phyloP scores from a whole-genome alignment of 2,797 vertebrate genomes.

The Oceanodroma leucorhoa region DNA sequence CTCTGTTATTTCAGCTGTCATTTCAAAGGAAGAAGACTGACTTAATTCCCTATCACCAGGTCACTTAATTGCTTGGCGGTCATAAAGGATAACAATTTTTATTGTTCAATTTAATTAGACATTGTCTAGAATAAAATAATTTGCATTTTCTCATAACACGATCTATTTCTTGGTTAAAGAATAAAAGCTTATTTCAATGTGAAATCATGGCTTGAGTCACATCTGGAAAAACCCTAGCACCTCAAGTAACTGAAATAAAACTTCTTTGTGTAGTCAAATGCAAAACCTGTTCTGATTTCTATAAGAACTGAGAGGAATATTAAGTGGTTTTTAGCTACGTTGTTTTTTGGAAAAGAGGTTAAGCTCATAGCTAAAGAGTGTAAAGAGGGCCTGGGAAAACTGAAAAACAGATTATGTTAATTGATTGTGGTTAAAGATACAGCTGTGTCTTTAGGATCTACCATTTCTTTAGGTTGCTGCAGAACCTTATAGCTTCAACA shows the following conservation, averaged over 20 bases:
- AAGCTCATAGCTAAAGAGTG: not conserved
- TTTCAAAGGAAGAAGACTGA: constrained; percentile 35
- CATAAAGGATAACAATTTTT: constrained; percentile 49
- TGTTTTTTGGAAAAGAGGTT: not conserved
- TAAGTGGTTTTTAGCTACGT: not conserved
- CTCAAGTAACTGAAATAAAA: constrained; percentile 29
- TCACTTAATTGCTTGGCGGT: constrained; percentile 40
- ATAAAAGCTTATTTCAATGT: constrained; percentile 42
- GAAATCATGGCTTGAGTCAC: constrained; percentile 14
- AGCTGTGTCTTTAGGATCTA: not conserved
- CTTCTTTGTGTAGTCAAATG: constrained; percentile 20
- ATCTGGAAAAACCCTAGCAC: not conserved
- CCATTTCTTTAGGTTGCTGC: not conserved
- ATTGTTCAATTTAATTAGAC: constrained; percentile 58
- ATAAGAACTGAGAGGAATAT: not conserved
- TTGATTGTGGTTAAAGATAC: not conserved
- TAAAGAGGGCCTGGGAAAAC: not conserved
- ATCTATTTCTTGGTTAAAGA: not conserved
- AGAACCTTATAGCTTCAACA: not conserved
- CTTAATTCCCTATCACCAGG: constrained; percentile 40
- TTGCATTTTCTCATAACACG: constrained; percentile 31
- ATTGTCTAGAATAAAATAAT: constrained; percentile 37
- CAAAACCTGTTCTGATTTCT: not conserved
- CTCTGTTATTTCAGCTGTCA: constrained; percentile 48
- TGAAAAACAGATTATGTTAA: constrained; percentile 17